A percentile compares a stretch with the other conserved stretches of the same genome.
Conservation (phyloP, 2,888 invertebrate species). For the Plagodis pulveraria region DNA sequence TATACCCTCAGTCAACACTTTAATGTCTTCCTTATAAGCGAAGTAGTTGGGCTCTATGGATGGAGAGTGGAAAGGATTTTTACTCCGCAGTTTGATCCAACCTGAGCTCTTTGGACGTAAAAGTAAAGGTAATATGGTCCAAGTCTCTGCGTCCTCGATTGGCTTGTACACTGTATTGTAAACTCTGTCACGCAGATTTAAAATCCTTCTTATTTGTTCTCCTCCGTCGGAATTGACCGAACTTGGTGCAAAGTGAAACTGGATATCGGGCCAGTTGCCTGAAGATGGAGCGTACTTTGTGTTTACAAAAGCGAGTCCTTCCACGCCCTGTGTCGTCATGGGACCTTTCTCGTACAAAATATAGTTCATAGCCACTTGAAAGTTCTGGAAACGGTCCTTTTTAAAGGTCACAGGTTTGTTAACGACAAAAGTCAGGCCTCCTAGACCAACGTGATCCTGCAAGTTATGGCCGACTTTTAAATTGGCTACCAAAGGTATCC, state of each 20-base stretch:
- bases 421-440: constrained; percentile 92
- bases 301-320: constrained; percentile 94
- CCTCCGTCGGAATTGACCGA: constrained; percentile 93
- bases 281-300: constrained; percentile 93
- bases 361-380: constrained; percentile 92
- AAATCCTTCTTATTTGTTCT: constrained; percentile 90
- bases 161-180: constrained; percentile 95
- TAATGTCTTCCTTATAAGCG: constrained; percentile 92
- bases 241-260: constrained; percentile 94
- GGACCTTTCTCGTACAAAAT: constrained; percentile 92
- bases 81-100: constrained; percentile 92
- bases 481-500: constrained; percentile 90
- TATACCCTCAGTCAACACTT: constrained; percentile 93
- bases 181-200: constrained; percentile 91
- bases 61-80: constrained; percentile 93
- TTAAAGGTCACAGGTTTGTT: constrained; percentile 92
- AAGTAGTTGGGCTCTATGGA: constrained; percentile 97
- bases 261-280: constrained; percentile 93
- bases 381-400: constrained; percentile 90
- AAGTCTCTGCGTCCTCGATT: constrained; percentile 90
- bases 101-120: constrained; percentile 95
- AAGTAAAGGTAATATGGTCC: constrained; percentile 92
- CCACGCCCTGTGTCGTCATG: constrained; percentile 93
- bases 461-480: constrained; percentile 93
- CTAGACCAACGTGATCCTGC: constrained; percentile 95